A percentile compares a stretch with the other conserved stretches of the same genome.
Conservation (phyloP, 2,888 invertebrate genomes). For the Deladenus siricidicola region DNA sequence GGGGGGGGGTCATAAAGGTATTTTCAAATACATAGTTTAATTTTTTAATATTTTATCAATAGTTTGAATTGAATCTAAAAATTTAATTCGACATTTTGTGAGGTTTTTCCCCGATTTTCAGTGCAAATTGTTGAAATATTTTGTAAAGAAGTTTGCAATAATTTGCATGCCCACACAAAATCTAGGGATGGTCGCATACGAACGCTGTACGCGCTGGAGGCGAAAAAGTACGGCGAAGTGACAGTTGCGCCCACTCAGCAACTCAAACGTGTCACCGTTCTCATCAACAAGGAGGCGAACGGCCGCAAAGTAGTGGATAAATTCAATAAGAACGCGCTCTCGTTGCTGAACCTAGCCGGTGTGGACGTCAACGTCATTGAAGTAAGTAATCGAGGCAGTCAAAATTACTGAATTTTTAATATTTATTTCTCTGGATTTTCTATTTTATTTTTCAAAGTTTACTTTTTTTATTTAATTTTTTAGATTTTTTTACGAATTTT, state of each 20-base stretch:
- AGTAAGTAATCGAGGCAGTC: conserved; percentile 13
- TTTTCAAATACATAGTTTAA: not conserved
- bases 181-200: conserved; percentile 39
- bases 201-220: conserved; percentile 36
- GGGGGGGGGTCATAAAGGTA: too few relatives aligned
- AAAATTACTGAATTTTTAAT: not conserved
- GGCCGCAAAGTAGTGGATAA: conserved; percentile 35
- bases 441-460: too few relatives aligned
- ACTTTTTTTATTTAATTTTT: too few relatives aligned
- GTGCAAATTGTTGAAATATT: too few relatives aligned
- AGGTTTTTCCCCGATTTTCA: not conserved
- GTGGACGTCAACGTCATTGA: conserved; percentile 39
- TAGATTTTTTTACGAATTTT: too few relatives aligned
- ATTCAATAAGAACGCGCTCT: conserved; percentile 46
- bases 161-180: not conserved
- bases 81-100: not conserved
- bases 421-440: too few relatives aligned
- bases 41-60: not conserved
- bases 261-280: conserved; percentile 40
- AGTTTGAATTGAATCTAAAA: not conserved
- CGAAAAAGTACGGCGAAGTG: conserved; percentile 35
- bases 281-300: conserved; percentile 43
- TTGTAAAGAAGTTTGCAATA: not conserved
- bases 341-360: conserved; percentile 49
- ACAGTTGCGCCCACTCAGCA: conserved; percentile 35